phyloP scores from a whole-genome alignment of 2,113 vertebrate species.

The Rhea pennata region DNA sequence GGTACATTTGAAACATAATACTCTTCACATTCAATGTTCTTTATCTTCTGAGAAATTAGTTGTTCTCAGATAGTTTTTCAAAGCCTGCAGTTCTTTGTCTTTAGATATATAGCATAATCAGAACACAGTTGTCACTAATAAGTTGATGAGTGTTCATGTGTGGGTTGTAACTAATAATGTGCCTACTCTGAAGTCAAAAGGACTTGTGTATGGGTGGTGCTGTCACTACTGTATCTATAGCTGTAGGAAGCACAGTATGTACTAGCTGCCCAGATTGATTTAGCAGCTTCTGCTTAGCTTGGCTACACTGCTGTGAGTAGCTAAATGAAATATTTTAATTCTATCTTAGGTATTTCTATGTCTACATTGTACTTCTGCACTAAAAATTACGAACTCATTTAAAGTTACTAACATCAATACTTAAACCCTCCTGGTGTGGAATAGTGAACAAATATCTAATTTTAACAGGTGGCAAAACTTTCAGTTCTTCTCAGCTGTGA shows the following conservation, averaged over 20 bases:
- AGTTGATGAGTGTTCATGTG: not conserved
- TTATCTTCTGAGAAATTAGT: not conserved
- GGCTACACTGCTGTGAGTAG: not conserved
- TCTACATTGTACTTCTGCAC: not conserved
- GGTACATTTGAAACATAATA: not conserved
- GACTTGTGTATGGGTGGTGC: not conserved
- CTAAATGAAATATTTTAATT: not conserved
- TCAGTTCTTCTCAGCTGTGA: not conserved
- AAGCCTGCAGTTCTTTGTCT: not conserved
- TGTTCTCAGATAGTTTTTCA: not conserved
- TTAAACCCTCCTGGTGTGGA: not conserved
- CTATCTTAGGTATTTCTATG: not conserved
- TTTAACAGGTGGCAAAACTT: not conserved
- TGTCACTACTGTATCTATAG: not conserved
- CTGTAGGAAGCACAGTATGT: not conserved
- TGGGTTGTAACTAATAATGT: not conserved
- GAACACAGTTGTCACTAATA: not conserved
- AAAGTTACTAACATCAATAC: not conserved
- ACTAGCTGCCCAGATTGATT: not conserved
- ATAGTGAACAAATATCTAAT: not conserved
- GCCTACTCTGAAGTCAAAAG: not conserved
- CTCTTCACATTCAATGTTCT: not conserved
- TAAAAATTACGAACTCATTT: not conserved
- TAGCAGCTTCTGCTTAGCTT: constrained; percentile 13
- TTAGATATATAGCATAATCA: not conserved